Percentiles rank a stretch among this genome's conserved stretches.
phyloP scores from a whole-genome alignment of 2,888 invertebrate genomes.

The Cantharis rufa region DNA sequence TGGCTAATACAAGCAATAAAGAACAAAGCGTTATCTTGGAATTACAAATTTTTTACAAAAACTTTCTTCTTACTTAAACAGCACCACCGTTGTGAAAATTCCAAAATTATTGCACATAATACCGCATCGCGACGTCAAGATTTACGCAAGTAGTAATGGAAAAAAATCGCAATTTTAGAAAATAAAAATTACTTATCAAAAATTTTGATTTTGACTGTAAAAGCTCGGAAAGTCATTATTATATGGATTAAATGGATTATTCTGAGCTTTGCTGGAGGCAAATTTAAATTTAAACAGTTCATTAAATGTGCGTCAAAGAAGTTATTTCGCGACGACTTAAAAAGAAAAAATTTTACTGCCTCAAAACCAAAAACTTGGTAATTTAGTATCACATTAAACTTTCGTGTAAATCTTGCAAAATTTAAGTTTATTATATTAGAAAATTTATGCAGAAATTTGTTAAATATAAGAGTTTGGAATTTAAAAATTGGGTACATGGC shows the following conservation, averaged over 20 bases:
- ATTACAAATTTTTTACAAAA: not conserved
- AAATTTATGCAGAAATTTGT: not conserved
- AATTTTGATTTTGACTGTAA: not conserved
- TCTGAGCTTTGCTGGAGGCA: not conserved
- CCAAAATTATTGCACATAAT: not conserved
- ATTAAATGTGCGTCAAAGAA: conserved; percentile 3
- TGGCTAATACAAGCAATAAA: conserved; percentile 2
- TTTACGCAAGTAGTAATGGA: not conserved
- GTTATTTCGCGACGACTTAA: not conserved
- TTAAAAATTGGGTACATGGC: not conserved
- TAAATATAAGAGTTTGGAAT: not conserved
- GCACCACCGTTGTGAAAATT: not conserved
- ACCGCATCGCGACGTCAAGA: not conserved
- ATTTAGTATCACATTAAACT: conserved; percentile 1
- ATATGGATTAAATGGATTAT: not conserved
- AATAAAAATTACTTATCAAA: not conserved
- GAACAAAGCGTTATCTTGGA: conserved; percentile 1
- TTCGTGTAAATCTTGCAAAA: not conserved
- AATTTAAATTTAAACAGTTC: conserved; percentile 2
- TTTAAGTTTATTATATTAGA: not conserved
- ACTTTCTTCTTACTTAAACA: not conserved
- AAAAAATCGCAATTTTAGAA: not conserved
- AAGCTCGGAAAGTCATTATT: not conserved
- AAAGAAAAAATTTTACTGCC: not conserved
- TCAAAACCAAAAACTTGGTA: conserved; percentile 2